A percentile compares a stretch with the other conserved stretches of the same genome.
Conservation (phyloP, 2,113 vertebrate genomes). For the Galeopterus variegatus region DNA sequence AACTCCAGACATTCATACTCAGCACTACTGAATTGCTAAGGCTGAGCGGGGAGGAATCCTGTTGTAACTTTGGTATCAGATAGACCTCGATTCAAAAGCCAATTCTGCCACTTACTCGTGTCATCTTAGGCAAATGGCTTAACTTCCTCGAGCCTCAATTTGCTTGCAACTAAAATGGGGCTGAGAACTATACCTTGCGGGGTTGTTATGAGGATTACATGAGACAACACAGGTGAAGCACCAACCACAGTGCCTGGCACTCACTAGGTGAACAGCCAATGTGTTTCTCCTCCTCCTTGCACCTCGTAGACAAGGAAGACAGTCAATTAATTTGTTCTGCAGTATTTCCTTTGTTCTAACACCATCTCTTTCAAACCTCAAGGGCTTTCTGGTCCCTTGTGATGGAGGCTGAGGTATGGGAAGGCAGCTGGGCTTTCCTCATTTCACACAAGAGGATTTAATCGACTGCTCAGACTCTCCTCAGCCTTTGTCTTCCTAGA, state of each 20-base stretch:
- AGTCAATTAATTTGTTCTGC: conserved; percentile 62
- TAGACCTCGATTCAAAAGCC: conserved; percentile 69
- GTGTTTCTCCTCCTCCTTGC: neutral
- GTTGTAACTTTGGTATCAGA: conserved; percentile 79
- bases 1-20: conserved; percentile 62
- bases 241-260: neutral
- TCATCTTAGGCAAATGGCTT: conserved; percentile 5
- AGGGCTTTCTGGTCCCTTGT: conserved; percentile 73
- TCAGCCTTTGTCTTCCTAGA: neutral
- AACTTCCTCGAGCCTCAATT: neutral
- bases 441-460: conserved; percentile 1
- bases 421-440: conserved; percentile 69
- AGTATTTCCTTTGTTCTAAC: conserved; percentile 65
- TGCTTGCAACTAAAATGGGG: conserved; percentile 1
- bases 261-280: neutral
- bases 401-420: conserved; percentile 38
- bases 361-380: conserved; percentile 70
- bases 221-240: neutral
- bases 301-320: conserved; percentile 5
- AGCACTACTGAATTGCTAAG: conserved; percentile 11
- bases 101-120: conserved; percentile 35
- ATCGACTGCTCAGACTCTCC: neutral
- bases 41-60: conserved; percentile 58
- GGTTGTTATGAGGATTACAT: neutral
- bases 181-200: neutral